These are phyloP conservation scores for Strigamia transsilvanica DNA, from an alignment of 2,888 invertebrate genomes.

Conservation along the genomic window DNA sequence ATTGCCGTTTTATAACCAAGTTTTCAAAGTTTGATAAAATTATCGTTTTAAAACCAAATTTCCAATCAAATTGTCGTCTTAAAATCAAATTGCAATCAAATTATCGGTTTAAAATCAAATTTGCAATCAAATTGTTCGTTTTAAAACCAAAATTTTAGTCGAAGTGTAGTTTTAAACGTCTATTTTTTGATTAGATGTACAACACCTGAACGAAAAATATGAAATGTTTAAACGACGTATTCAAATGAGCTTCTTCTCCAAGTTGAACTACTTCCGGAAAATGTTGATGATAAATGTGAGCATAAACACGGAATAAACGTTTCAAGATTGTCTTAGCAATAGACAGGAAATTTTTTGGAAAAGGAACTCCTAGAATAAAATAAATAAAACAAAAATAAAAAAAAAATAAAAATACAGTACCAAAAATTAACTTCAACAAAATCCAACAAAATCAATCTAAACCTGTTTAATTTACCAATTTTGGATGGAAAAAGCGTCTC, in stretches of 20 bases:
- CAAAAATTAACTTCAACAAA: background rate
- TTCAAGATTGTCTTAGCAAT: conserved; percentile 98
- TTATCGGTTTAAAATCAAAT: too few relatives aligned
- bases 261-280: conserved; percentile 97
- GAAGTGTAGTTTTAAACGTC: too few relatives aligned
- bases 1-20: too few relatives aligned
- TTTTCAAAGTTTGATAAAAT: too few relatives aligned
- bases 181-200: too few relatives aligned
- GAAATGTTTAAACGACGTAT: conserved; percentile 99
- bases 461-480: conserved; percentile 75
- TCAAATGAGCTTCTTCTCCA: conserved; percentile 98
- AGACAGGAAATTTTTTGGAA: conserved; percentile 95
- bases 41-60: too few relatives aligned
- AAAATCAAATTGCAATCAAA: background rate
- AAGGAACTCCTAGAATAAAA: conserved; percentile 96
- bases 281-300: conserved; percentile 99
- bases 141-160: too few relatives aligned
- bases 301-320: conserved; percentile 97
- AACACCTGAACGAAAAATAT: conserved; percentile 97
- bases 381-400: too few relatives aligned
- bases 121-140: too few relatives aligned
- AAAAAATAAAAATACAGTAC: conserved; percentile 53
- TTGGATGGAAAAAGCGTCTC: conserved; percentile 98
- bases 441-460: background rate
- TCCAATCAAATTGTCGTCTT: too few relatives aligned